Base-by-base conservation (phyloP, 2,888 invertebrate species). In the Tigriopus californicus region DNA sequence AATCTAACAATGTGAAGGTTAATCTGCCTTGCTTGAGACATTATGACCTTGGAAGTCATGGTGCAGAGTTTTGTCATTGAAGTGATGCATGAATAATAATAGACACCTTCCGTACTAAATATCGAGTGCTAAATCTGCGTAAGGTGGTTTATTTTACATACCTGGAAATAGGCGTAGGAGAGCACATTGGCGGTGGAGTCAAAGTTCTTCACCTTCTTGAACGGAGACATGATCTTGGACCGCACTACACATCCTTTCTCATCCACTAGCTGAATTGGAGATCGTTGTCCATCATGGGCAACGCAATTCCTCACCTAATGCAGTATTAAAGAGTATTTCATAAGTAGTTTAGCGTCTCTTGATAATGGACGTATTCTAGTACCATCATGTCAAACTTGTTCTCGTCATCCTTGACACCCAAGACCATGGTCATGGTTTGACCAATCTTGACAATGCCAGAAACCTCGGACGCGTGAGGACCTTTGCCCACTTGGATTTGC, bases 401-500 rank as follows among this genome's bases (percentile, higher is more conserved):
- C 72, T 91, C 91, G 66, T 91, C 90, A 66, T 91, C 91, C 72
- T 91, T 91, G 67, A 91, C 91, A 20, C 91, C 91, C 62, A 91
- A 75, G 12, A 91, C 91, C 91, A 91, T 91, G 12, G 91, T 91
- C 91, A 91, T 91, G 0, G 91, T 91, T 70, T 91, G 91, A 24
- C 91, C 91, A 65, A 91, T 91, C 74, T 91, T 91, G 11, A 91
- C 91, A 67, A 91, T 89, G 59, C 91, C 91, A 0, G 89, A 89
- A 42, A 91, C 91, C 73, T 91, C 91, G 13, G 88, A 87, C 15
- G 91, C 91, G 90, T 91, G 91, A 1, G 91, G 91, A 64, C 91
- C 91, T 70, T 91, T 91, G 60, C 91, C 91, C 51, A 90, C 90
- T 75, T 91, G 91, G 64, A 91, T 91, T 70, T 91, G 90, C 91